Conservation (phyloP, 2,888 invertebrate species). For the Leptinotarsa rubiginosa region DNA sequence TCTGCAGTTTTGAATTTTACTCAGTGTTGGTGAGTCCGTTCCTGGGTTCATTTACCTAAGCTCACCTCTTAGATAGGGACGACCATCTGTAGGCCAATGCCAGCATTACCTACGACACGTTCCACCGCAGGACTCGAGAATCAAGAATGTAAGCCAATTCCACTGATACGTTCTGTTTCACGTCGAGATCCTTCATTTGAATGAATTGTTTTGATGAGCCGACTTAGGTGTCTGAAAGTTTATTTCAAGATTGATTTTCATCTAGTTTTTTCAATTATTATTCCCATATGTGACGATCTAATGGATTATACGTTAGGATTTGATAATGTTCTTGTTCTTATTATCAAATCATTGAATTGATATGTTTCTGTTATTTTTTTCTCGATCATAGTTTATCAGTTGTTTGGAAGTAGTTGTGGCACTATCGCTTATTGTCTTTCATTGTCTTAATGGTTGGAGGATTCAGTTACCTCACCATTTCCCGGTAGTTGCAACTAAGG, state of each 20-base stretch:
- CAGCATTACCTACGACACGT: slow-evolving; percentile 52
- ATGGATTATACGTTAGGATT: background rate
- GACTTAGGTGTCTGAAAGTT: slow-evolving; percentile 22
- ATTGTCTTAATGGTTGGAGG: too few relatives aligned
- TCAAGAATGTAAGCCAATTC: slow-evolving; percentile 51
- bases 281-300: background rate
- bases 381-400: too few relatives aligned
- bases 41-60: slow-evolving; percentile 58
- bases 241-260: slow-evolving; percentile 30
- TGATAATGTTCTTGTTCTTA: background rate
- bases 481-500: too few relatives aligned
- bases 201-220: slow-evolving; percentile 41
- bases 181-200: slow-evolving; percentile 41
- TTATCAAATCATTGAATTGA: background rate
- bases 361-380: background rate
- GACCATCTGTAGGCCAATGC: slow-evolving; percentile 60
- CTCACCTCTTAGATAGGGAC: slow-evolving; percentile 56
- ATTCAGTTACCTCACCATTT: too few relatives aligned
- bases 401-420: too few relatives aligned
- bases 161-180: slow-evolving; percentile 43
- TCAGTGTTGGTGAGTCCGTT: slow-evolving; percentile 25
- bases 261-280: background rate
- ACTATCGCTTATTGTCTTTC: too few relatives aligned
- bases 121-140: slow-evolving; percentile 45
- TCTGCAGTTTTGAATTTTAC: too few relatives aligned